These are phyloP conservation scores for Endomychus coccineus DNA, from an alignment of 2,888 invertebrate genomes.

Conservation along the genomic window DNA sequence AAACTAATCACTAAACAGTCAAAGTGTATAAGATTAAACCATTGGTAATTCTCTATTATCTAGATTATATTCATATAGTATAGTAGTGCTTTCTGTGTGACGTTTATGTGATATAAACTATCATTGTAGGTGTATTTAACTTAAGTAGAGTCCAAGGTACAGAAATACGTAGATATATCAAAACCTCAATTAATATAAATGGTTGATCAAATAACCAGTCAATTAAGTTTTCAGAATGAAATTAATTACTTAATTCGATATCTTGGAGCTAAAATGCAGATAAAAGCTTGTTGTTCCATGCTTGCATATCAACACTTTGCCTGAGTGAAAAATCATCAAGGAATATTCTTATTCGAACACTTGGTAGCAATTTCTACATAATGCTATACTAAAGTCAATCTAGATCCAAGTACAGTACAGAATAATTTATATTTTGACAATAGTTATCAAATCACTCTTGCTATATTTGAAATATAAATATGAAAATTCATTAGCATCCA, in stretches of 20 bases:
- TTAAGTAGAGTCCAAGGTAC: constrained; percentile 11
- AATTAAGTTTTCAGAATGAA: not conserved
- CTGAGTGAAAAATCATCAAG: constrained; percentile 13
- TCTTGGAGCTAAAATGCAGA: too few relatives aligned
- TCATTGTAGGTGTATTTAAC: constrained; percentile 31
- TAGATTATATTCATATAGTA: constrained; percentile 32
- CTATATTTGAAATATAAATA: too few relatives aligned
- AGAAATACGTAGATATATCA: not conserved
- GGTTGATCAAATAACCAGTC: not conserved
- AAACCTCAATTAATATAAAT: not conserved
- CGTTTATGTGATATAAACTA: constrained; percentile 46
- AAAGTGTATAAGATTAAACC: not conserved
- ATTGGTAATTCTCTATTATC: too few relatives aligned
- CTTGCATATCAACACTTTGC: too few relatives aligned
- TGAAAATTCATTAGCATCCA: too few relatives aligned
- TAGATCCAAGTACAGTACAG: too few relatives aligned
- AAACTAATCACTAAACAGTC: constrained; percentile 1
- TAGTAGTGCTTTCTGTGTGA: constrained; percentile 48
- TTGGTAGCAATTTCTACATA: too few relatives aligned
- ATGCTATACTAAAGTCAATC: too few relatives aligned
- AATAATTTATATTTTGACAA: too few relatives aligned
- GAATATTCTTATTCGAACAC: too few relatives aligned
- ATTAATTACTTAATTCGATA: constrained; percentile 1
- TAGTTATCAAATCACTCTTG: too few relatives aligned
- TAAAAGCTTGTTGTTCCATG: constrained; percentile 3